These are phyloP conservation scores for Pituophis catenifer DNA, from an alignment of 2,113 vertebrate genomes.

Conservation along the genomic window DNA sequence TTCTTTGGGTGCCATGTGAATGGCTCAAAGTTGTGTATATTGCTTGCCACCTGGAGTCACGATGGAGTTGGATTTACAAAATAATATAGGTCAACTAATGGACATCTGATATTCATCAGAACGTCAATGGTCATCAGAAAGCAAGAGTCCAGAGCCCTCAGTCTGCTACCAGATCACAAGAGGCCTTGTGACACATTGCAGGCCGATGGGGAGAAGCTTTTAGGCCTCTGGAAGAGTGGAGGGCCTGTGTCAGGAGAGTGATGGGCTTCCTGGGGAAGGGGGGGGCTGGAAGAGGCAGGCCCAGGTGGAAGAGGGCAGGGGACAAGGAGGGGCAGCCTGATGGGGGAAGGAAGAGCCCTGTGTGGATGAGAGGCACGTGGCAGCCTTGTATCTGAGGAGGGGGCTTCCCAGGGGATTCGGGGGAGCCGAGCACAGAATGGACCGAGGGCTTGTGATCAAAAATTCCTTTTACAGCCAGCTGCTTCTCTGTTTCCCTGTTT, in stretches of 20 bases:
- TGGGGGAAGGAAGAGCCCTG: background rate
- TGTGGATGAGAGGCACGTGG: background rate
- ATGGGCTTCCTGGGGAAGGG: background rate
- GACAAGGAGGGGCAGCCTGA: background rate
- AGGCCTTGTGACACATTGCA: background rate
- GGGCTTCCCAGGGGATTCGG: slow-evolving; percentile 29
- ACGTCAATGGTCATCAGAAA: background rate
- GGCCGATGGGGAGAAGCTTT: background rate
- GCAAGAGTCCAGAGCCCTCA: background rate
- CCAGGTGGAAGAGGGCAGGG: background rate
- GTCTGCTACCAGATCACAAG: background rate
- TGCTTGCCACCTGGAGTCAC: background rate
- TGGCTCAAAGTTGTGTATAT: background rate
- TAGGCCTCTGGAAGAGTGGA: background rate
- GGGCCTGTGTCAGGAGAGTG: background rate
- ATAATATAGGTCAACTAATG: background rate
- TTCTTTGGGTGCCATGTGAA: background rate
- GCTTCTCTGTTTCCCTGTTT: background rate
- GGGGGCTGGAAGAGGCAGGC: background rate
- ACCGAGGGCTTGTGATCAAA: slow-evolving; percentile 65
- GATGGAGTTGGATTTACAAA: background rate
- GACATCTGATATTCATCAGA: background rate
- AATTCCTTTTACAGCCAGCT: slow-evolving; percentile 65
- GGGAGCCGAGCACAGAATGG: background rate
- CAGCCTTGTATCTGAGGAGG: background rate